Evolutionary conservation across 2,113 vertebrate genomes (phyloP), one percentile per base, ranked within the genome.

Genomic region (Mus pahari): DNA sequence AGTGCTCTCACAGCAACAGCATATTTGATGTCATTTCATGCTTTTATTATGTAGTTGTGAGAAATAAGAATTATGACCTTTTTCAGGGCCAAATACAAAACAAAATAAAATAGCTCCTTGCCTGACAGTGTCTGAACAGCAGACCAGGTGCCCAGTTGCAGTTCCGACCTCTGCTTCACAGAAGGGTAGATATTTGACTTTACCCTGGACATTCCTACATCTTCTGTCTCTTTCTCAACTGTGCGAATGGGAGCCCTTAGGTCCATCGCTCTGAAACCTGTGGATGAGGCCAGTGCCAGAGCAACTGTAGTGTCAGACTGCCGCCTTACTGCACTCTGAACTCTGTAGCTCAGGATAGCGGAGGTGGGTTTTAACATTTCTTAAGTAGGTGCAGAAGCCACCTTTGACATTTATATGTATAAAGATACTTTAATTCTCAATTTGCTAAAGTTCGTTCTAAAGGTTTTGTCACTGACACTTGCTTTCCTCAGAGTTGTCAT

Each of bases 21-120:
- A 84, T 92, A 92, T 94, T 96, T 91, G 89, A n/a, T 81, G 70
- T 33, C 24, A 36, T 88, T 86, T 19, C 31, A 11, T 88, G 17
- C 7, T 66, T 89, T 45, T 77, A 4, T 90, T 48, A 71, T 96
- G 55, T 73, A 24, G 14, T 91, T 87, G 36, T 10, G n/a, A 79
- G 66, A 92, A 83, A 20, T 77, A 75, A 48, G 5, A 74, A 71
- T 83, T 86, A 26, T 3, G 62, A 0, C 50, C 28, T 94, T 87
- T 92, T 73, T 70, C 58, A 82, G 64, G 26, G 39, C 39, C 60
- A 24, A 64, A 3, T 24, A 9, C 20, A 90, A 74, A 90, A 50
- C 28, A 88, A 71, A 86, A 19, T 10, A 68, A 45, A 77, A 42
- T 12, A n/a, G 3, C 2, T 68, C 19, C 26, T 89, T 71, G 16